These are phyloP conservation scores for Idaea aversata DNA, from an alignment of 2,888 invertebrate genomes.

Conservation along the genomic window DNA sequence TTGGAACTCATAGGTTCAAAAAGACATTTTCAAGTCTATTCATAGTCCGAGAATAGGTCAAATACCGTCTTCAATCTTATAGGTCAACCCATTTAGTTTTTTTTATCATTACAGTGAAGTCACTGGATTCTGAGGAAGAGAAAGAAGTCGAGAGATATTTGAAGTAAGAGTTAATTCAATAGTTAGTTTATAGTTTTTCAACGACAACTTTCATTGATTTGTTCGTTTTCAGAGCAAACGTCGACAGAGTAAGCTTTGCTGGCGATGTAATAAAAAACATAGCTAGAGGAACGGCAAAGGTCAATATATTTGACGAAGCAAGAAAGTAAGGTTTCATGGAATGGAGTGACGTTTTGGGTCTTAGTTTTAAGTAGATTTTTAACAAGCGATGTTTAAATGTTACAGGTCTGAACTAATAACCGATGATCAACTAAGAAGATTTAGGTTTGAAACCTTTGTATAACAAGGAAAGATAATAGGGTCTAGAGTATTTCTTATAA, in stretches of 20 bases:
- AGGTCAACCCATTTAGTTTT: neutral
- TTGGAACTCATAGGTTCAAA: no score
- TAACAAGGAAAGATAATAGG: no score
- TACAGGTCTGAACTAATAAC: conserved; percentile 44
- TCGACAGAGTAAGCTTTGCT: conserved; percentile 60
- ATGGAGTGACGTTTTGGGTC: conserved; percentile 5
- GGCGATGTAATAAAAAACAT: conserved; percentile 52
- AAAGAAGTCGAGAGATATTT: conserved; percentile 52
- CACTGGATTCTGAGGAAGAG: conserved; percentile 53
- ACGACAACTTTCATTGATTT: conserved; percentile 12
- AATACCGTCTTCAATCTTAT: no score
- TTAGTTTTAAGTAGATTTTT: conserved; percentile 10
- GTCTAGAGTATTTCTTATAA: no score
- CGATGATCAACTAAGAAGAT: conserved; percentile 49
- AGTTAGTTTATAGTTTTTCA: neutral
- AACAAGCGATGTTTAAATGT: conserved; percentile 6
- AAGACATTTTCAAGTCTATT: no score
- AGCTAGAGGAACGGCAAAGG: conserved; percentile 38
- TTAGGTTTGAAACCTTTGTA: conserved; percentile 36
- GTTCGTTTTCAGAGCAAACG: conserved; percentile 39
- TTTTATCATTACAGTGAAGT: conserved; percentile 42
- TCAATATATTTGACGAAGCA: conserved; percentile 38
- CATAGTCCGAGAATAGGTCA: no score
- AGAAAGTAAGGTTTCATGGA: conserved; percentile 38
- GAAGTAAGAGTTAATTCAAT: conserved; percentile 32